Evolutionary conservation across 2,113 vertebrate genomes (phyloP), one percentile per base, ranked within the genome.

Genomic region (Calyptomena viridis): DNA sequence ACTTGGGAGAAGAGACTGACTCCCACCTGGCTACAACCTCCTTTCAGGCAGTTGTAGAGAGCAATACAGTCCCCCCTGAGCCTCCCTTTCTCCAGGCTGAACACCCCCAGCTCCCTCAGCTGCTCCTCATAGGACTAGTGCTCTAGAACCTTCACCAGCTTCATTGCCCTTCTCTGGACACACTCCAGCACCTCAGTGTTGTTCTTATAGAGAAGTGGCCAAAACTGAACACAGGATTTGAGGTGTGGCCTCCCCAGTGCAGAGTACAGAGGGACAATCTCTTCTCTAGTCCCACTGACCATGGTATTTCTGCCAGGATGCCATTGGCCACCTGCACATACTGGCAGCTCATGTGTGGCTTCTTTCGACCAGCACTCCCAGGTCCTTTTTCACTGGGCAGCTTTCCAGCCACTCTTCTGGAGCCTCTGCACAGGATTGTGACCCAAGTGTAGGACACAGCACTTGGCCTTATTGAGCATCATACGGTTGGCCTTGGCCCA

Each of bases 241-340:
- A 37, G 35, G 2, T 33, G 27, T 3, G 2, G 35, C 27, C 4
- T 81, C 47, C 13, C 19, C 42, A 68, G 12, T 24, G 18, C 75
- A 0, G 0, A 28, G 23, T 9, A 23, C 22, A 23, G 47, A 10
- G 28, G 25, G 4, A 35, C 63, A 27, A 1, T 69, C 63, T 0
- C 40, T 49, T 22, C 30, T 2, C 1, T 33, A 10, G 4, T 37
- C 31, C 40, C 42, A 35, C 46, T 90, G 56, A 18, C 2, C 25
- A 33, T 22, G 5, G 22, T 21, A 2, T 23, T 76, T 5, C n/a
- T 83, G 4, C 63, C 55, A 42, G 40, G 30, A 28, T 62, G 25
- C n/a, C 22, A 8, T 78, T 68, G 37, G 18, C 46, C 22, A 37
- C 67, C 6, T 80, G 50, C 31, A 22, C 31, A 37, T 12, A 2